Conservation (phyloP, 2,113 vertebrate genomes). For the Micromys minutus region DNA sequence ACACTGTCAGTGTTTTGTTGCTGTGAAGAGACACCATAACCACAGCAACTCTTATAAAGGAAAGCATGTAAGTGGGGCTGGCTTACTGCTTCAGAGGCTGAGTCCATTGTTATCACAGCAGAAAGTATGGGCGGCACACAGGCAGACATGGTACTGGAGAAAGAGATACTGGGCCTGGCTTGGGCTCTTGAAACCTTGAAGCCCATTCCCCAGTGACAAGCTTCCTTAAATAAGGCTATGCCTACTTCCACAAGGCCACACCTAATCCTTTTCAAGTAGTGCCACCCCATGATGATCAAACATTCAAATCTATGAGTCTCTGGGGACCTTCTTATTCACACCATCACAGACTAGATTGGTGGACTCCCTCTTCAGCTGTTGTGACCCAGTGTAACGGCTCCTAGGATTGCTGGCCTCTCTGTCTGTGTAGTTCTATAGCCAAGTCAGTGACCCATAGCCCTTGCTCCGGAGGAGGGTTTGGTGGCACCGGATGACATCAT, state of each 20-base stretch:
- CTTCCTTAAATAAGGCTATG: background rate
- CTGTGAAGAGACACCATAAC: background rate
- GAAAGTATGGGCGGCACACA: background rate
- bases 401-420: too few species aligned
- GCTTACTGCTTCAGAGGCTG: background rate
- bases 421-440: accelerated
- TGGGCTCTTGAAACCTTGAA: background rate
- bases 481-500: background rate
- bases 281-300: background rate
- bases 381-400: background rate
- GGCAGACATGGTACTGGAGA: background rate
- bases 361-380: background rate
- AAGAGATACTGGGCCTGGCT: background rate
- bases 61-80: background rate
- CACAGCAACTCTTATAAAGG: background rate
- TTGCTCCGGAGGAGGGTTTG: background rate
- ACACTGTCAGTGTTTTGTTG: background rate
- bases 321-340: background rate
- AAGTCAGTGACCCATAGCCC: too few species aligned
- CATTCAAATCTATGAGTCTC: background rate
- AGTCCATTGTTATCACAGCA: background rate
- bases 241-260: background rate
- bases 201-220: background rate
- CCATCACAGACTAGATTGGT: background rate
- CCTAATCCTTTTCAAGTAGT: background rate